Conservation (phyloP, 1,140 invertebrate genomes). For the Camponotus floridanus region DNA sequence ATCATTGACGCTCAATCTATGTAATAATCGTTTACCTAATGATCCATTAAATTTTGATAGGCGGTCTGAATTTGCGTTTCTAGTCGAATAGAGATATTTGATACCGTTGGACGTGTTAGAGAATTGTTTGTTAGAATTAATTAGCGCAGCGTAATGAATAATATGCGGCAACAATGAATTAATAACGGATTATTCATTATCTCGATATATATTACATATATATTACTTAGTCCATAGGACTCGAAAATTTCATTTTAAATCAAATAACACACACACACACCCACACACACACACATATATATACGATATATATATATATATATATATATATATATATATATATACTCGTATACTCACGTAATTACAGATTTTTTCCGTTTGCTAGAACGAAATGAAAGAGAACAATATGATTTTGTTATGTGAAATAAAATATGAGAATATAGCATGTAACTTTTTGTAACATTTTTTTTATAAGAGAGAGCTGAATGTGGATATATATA, state of each 20-base stretch:
- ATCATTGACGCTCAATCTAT: neutral
- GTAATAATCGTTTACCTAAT: constrained; percentile 45
- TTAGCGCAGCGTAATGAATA: constrained; percentile 8
- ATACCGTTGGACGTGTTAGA: constrained; percentile 31
- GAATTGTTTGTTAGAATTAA: constrained; percentile 50
- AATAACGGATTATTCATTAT: neutral
- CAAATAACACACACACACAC: neutral
- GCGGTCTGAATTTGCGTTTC: constrained; percentile 15
- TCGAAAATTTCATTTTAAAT: neutral
- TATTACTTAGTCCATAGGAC: neutral
- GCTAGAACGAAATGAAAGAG: neutral
- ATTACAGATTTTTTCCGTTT: neutral
- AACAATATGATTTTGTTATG: neutral
- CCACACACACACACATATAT: too few species aligned
- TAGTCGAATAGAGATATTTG: constrained; percentile 33
- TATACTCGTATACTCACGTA: too few species aligned
- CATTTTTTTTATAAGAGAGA: neutral
- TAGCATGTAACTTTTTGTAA: neutral
- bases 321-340: too few species aligned
- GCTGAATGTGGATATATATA: too few species aligned
- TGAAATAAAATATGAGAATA: neutral
- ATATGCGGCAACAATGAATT: constrained; percentile 22
- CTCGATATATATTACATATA: neutral
- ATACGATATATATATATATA: too few species aligned
- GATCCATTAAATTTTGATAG: constrained; percentile 57